A percentile compares a stretch with the other conserved stretches of the same genome.
phyloP scores from a whole-genome alignment of 2,888 invertebrate species.

The Stenolophus ochropezus region DNA sequence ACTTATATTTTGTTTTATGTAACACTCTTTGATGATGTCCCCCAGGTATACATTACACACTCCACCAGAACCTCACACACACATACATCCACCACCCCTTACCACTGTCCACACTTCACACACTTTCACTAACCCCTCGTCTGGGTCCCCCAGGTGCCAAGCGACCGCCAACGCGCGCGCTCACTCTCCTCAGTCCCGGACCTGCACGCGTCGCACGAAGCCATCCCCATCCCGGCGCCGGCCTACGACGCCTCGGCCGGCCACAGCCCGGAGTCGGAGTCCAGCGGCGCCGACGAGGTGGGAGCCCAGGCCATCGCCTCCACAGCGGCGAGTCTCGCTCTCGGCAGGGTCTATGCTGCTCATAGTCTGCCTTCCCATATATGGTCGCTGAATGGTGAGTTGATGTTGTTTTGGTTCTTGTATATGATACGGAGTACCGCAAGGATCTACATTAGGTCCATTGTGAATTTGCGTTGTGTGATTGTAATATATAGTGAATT shows the following conservation, averaged over 20 bases:
- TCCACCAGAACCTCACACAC: too few relatives aligned
- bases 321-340: conserved; percentile 75
- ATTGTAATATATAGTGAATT: too few relatives aligned
- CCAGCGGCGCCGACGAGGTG: conserved; percentile 82
- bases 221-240: conserved; percentile 77
- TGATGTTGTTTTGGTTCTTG: too few relatives aligned
- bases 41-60: too few relatives aligned
- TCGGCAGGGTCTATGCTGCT: conserved; percentile 89
- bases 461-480: too few relatives aligned
- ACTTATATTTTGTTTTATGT: too few relatives aligned
- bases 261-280: conserved; percentile 81
- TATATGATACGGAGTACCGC: too few relatives aligned
- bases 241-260: conserved; percentile 80
- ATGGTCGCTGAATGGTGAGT: conserved; percentile 93
- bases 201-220: conserved; percentile 76
- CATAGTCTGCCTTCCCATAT: conserved; percentile 94
- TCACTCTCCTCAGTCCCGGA: conserved; percentile 90
- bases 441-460: too few relatives aligned
- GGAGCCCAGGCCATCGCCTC: conserved; percentile 70
- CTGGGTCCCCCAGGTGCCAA: conserved; percentile 70
- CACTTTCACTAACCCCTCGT: too few relatives aligned
- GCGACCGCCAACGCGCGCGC: conserved; percentile 87
- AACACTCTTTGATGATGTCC: neutral
- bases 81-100: too few relatives aligned
- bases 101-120: too few relatives aligned